Conservation (phyloP, 2,888 invertebrate species). For the Trisateles emortualis region DNA sequence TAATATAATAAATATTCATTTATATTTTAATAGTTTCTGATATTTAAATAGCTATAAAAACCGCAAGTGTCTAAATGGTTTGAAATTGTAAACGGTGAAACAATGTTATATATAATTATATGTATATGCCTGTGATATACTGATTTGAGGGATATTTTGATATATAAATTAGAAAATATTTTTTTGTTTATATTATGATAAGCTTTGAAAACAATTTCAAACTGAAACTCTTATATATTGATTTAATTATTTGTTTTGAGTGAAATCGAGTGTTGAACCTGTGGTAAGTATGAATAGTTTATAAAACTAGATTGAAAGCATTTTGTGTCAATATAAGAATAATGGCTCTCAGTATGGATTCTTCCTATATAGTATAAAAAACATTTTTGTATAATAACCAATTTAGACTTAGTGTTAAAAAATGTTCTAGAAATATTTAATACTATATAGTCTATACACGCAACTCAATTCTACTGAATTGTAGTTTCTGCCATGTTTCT, state of each 20-base stretch:
- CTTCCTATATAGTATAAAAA: not conserved
- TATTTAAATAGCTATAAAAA: conserved; percentile 8
- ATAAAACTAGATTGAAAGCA: conserved; percentile 6
- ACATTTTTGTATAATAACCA: conserved; percentile 8
- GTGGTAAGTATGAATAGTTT: conserved; percentile 3
- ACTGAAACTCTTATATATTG: conserved; percentile 9
- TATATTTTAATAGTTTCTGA: not conserved
- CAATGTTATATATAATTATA: conserved; percentile 33
- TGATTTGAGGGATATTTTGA: conserved; percentile 50
- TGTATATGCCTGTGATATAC: conserved; percentile 64
- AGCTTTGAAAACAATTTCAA: conserved; percentile 21
- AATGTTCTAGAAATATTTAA: conserved; percentile 25
- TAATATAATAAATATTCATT: too few species aligned
- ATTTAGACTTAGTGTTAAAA: conserved; percentile 9
- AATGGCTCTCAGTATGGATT: conserved; percentile 9
- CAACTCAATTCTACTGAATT: not conserved
- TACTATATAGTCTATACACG: not conserved
- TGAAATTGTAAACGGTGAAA: conserved; percentile 40
- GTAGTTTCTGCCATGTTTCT: conserved; percentile 5
- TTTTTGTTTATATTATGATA: conserved; percentile 26
- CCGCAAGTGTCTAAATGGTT: conserved; percentile 29
- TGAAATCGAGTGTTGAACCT: too few species aligned
- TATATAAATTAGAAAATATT: conserved; percentile 41
- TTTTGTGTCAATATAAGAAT: conserved; percentile 15
- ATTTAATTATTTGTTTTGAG: too few species aligned